A percentile compares a stretch with the other conserved stretches of the same genome.
Conservation (phyloP, 1,140 invertebrate genomes). For the Drosophila carrolli region DNA sequence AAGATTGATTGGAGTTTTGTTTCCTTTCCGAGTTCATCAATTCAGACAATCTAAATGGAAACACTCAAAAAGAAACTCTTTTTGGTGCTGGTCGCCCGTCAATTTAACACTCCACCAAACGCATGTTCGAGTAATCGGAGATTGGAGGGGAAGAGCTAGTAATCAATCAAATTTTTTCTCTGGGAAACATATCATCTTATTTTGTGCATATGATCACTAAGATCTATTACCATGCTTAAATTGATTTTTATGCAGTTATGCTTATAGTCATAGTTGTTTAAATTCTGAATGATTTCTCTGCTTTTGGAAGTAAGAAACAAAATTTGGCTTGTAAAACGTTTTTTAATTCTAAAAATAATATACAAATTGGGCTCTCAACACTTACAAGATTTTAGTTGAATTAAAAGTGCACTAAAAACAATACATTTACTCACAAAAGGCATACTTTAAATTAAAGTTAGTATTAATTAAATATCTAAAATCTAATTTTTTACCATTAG, state of each 20-base stretch:
- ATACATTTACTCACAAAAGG: no score
- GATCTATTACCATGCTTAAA: conserved; percentile 8
- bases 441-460: no score
- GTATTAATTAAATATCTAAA: no score
- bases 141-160: conserved; percentile 4
- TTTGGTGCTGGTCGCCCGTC: conserved; percentile 26
- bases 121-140: conserved; percentile 31
- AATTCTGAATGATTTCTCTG: background rate
- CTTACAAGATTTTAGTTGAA: no score
- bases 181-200: conserved; percentile 9
- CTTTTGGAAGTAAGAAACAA: background rate
- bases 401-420: no score
- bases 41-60: conserved; percentile 51
- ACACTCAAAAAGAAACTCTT: conserved; percentile 36
- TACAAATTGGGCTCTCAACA: no score
- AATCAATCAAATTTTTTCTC: conserved; percentile 37
- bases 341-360: no score
- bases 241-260: background rate
- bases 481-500: no score
- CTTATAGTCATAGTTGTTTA: conserved; percentile 7
- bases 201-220: background rate
- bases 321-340: background rate
- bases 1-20: conserved; percentile 73
- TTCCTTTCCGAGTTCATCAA: conserved; percentile 67
- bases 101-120: conserved; percentile 33